A percentile compares a stretch with the other conserved stretches of the same genome.
Conservation (phyloP, 1,140 invertebrate species). For the Zaprionus kolodkinae region DNA sequence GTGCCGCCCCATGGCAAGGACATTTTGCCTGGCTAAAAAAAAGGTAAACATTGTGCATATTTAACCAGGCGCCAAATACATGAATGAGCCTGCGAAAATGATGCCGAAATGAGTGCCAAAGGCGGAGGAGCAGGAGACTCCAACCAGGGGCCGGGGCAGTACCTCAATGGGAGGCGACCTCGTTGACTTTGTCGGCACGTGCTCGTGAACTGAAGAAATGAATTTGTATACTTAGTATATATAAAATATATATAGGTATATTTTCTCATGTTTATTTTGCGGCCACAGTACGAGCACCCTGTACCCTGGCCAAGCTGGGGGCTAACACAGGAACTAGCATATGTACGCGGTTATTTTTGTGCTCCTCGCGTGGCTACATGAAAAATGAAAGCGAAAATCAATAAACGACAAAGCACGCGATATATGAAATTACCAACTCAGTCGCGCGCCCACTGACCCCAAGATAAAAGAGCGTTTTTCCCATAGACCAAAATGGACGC, state of each 20-base stretch:
- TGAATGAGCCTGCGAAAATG: conserved; percentile 53
- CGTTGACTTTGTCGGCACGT: conserved; percentile 76
- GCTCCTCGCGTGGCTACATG: conserved; percentile 70
- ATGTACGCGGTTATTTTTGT: conserved; percentile 61
- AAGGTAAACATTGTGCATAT: conserved; percentile 70
- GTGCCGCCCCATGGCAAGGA: conserved; percentile 60
- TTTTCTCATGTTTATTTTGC: conserved; percentile 36
- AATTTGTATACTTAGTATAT: conserved; percentile 12
- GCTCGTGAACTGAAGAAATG: conserved; percentile 45
- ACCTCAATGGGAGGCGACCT: conserved; percentile 51
- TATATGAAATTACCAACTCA: conserved; percentile 52
- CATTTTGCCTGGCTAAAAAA: conserved; percentile 28
- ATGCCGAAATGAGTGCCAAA: conserved; percentile 30
- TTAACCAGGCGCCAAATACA: conserved; percentile 59
- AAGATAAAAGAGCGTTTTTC: conserved; percentile 6
- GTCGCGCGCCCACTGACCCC: conserved; percentile 39
- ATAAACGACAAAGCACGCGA: conserved; percentile 71
- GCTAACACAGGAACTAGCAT: conserved; percentile 42
- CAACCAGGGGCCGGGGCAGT: neutral
- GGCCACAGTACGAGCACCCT: conserved; percentile 24
- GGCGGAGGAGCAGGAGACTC: neutral
- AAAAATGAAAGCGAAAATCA: conserved; percentile 83
- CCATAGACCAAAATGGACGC: neutral
- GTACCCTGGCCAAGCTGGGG: too few species aligned
- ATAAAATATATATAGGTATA: neutral